Evolutionary conservation across 2,888 invertebrate species (phyloP), one percentile per base, ranked within the genome.

Genomic region (Trichogramma dendrolimi): DNA sequence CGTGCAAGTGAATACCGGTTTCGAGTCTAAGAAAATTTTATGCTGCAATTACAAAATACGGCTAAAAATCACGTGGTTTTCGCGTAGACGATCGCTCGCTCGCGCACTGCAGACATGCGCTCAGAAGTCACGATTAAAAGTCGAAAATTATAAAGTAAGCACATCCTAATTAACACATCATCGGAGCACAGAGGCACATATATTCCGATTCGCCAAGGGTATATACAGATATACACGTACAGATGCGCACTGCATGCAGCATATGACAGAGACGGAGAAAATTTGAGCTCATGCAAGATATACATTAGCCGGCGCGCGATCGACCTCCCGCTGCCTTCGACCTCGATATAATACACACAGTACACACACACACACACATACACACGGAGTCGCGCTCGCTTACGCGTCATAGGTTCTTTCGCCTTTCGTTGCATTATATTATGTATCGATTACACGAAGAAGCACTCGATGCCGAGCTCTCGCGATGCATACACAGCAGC

Each of bases 261-360:
- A 27, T 27, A 27, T 27, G 27, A 27, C 27, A 27, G 27, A 27
- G 27, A 27, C 27, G 27, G 6, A 42, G 11, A 11, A 53, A 53
- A 53, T 53, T 53, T 42, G 52, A 53, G 52, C 51, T 8, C 51
- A 40, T 40, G 39, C 51, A 10, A 40, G 51, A 41, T 41, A 42
- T 53, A 39, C 39, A 50, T 14, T 39, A 7, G 8, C 51, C n/a
- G 4, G 38, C 51, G 57, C 57, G 43, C 43, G 43, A 57, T 48
- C 60, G 55, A 56, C 61, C 61, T 61, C 61, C 61, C 48, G 61
- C 61, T 52, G 61, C 61, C 56, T 57, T 27, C 61, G 61, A 61
- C 61, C 61, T 61, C 61, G 54, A 61, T 61, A 52, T 14, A 10
- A 27, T 60, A 11, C 11, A 11, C 11, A 8, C 47, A 7, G 10